Conservation (phyloP, 2,113 vertebrate genomes). For the Vulpes vulpes region DNA sequence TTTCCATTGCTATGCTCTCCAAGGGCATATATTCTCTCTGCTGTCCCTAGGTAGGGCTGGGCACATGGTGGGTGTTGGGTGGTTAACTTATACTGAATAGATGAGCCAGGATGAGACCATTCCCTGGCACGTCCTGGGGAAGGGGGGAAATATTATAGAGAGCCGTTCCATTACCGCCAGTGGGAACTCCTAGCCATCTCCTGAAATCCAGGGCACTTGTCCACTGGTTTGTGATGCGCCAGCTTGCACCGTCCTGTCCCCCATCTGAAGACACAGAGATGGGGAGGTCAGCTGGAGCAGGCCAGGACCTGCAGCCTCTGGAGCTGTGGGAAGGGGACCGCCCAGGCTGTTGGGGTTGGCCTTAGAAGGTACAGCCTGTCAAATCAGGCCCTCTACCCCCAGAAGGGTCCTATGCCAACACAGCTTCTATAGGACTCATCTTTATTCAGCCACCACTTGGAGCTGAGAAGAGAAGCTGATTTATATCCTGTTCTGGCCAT, state of each 20-base stretch:
- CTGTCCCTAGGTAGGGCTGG: background rate
- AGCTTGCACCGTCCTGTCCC: slow-evolving; percentile 53
- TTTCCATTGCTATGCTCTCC: background rate
- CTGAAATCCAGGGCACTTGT: slow-evolving; percentile 62
- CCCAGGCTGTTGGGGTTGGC: background rate
- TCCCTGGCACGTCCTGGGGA: background rate
- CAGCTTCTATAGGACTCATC: slow-evolving; percentile 64
- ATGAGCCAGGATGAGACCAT: background rate
- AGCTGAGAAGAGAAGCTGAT: slow-evolving; percentile 78
- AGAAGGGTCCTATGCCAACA: slow-evolving; percentile 56
- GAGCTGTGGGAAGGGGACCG: background rate
- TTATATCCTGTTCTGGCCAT: slow-evolving; percentile 72
- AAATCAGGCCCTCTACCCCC: background rate
- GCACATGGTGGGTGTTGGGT: background rate
- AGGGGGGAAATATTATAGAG: slow-evolving; percentile 51
- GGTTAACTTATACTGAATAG: background rate
- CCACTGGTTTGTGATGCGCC: slow-evolving; percentile 68
- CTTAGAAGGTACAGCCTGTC: background rate
- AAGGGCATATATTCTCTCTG: background rate
- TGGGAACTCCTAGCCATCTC: slow-evolving; percentile 56
- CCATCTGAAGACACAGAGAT: slow-evolving; percentile 67
- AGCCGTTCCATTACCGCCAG: slow-evolving; percentile 73
- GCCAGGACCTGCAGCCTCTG: slow-evolving; percentile 7
- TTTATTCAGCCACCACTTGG: slow-evolving; percentile 76
- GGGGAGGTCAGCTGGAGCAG: slow-evolving; percentile 73